Evolutionary conservation across 2,797 vertebrate species (phyloP).

Genomic region (Falco naumanni): DNA sequence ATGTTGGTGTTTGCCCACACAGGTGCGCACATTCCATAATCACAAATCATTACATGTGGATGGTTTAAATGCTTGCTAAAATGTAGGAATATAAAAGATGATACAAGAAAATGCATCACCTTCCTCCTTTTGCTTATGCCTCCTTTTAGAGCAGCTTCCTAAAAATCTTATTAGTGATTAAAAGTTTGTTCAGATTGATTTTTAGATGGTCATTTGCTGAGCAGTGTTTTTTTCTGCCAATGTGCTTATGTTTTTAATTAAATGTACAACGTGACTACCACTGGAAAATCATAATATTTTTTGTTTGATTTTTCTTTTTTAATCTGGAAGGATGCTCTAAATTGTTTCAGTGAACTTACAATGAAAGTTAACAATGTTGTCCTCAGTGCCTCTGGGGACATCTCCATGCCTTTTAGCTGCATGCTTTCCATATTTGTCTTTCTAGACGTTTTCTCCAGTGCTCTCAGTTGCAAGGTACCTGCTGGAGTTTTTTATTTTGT

Average conservation of each 20-base stretch:
- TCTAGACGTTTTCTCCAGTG: not conserved
- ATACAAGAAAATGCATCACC: not conserved
- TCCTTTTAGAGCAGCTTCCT: not conserved
- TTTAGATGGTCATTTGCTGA: not conserved
- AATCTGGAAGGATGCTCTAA: not conserved
- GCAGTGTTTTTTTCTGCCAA: not conserved
- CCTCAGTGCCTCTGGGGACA: not conserved
- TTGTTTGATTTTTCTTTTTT: not conserved
- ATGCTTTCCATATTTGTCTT: not conserved
- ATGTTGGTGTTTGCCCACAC: not conserved
- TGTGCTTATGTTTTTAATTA: not conserved
- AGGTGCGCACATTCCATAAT: accelerated
- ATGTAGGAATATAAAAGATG: not conserved
- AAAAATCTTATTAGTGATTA: not conserved
- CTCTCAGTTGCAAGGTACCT: not conserved
- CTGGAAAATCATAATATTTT: not conserved
- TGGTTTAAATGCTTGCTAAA: not conserved
- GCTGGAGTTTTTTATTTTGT: not conserved
- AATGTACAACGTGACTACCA: not conserved
- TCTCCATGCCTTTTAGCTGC: not conserved
- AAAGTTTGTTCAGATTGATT: not conserved
- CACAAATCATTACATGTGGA: not conserved
- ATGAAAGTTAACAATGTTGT: not conserved
- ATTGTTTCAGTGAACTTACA: not conserved
- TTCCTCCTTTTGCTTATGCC: not conserved